Percentiles rank a stretch among this genome's conserved stretches.
phyloP scores from a whole-genome alignment of 2,888 invertebrate genomes.

The Apantesis nais region DNA sequence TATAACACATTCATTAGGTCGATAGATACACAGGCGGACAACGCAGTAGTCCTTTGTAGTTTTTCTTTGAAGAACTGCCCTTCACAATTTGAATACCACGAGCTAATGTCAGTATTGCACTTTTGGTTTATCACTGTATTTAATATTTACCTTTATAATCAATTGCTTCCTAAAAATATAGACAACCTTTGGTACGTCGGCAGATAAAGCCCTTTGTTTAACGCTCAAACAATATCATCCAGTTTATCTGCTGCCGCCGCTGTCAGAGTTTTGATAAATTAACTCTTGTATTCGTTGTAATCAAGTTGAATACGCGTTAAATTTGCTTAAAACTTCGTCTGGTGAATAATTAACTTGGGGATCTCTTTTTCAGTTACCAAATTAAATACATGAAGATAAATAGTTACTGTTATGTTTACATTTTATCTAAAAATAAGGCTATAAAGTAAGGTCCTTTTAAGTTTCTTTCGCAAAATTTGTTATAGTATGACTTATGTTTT shows the following conservation, averaged over 20 bases:
- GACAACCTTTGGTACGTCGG: neutral
- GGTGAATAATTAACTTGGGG: slow-evolving; percentile 9
- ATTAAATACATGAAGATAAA: slow-evolving; percentile 1
- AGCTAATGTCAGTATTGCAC: neutral
- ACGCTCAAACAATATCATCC: slow-evolving; percentile 22
- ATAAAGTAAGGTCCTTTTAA: neutral
- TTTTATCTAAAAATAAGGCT: neutral
- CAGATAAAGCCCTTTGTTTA: slow-evolving; percentile 29
- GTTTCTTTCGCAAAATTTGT: neutral
- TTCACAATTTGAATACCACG: neutral
- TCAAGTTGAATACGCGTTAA: slow-evolving; percentile 20
- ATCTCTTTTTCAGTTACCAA: slow-evolving; percentile 7
- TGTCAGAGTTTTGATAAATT: slow-evolving; percentile 26
- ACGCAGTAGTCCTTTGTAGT: too few species aligned
- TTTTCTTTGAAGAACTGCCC: neutral
- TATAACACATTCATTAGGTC: too few species aligned
- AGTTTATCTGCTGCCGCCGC: slow-evolving; percentile 19
- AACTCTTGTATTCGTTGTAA: slow-evolving; percentile 21
- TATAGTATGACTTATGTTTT: too few species aligned
- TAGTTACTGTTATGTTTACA: neutral
- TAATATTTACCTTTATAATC: neutral
- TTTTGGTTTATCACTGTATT: neutral
- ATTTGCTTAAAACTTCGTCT: slow-evolving; percentile 16
- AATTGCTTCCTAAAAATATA: neutral
- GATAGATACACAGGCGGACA: too few species aligned